Evolutionary conservation across 2,113 vertebrate genomes (phyloP).

Genomic region (Caloenas nicobarica): DNA sequence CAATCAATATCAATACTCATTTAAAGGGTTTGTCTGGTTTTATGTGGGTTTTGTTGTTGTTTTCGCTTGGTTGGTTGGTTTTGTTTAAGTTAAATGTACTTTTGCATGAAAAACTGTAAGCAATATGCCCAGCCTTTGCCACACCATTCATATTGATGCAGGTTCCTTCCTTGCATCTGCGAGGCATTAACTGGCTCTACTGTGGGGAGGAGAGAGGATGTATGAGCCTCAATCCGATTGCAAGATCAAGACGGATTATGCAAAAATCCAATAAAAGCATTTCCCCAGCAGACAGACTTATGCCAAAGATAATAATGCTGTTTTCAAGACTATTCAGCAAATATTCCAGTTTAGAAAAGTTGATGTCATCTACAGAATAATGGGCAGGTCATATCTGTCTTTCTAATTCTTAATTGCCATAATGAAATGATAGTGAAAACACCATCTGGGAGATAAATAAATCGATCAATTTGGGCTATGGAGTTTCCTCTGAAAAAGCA

Average conservation of each 20-base stretch:
- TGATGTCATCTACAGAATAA: neutral
- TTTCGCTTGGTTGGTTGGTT: no score
- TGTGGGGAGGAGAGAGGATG: neutral
- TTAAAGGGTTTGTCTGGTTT: neutral
- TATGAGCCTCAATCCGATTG: conserved; percentile 10
- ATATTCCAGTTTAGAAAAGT: neutral
- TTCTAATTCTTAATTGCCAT: neutral
- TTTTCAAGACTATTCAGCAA: conserved; percentile 13
- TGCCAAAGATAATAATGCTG: neutral
- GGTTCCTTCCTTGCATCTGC: neutral
- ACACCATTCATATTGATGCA: neutral
- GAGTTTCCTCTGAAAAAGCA: neutral
- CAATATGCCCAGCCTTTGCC: neutral
- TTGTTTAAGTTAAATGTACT: neutral
- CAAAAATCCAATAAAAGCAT: conserved; percentile 46
- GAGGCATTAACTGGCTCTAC: neutral
- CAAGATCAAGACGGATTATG: conserved; percentile 43
- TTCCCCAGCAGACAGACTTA: neutral
- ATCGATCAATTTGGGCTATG: neutral
- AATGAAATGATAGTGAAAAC: neutral
- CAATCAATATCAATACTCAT: neutral
- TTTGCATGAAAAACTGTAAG: neutral
- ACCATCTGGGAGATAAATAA: neutral
- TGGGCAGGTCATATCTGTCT: neutral
- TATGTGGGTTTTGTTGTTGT: no score